Evolutionary conservation across 1,140 invertebrate genomes (phyloP).

Genomic region (Caerostris darwini): DNA sequence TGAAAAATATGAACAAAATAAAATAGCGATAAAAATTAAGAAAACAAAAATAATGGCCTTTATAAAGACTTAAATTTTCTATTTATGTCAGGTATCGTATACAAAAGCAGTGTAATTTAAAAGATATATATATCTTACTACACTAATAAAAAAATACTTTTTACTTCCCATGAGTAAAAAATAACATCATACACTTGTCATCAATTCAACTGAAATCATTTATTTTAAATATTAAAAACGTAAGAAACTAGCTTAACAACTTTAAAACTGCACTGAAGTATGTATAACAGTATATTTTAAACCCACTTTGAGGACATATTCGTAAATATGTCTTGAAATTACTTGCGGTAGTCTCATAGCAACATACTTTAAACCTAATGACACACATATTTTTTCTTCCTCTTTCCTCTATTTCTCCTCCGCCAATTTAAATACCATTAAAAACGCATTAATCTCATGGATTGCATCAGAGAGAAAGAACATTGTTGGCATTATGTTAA

Average conservation of each 20-base stretch:
- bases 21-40: no score
- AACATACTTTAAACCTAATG: background rate
- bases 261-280: background rate
- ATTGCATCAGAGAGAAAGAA: background rate
- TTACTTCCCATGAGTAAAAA: no score
- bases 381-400: background rate
- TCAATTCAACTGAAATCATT: background rate
- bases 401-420: no score
- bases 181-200: no score
- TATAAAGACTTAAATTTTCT: no score
- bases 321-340: background rate
- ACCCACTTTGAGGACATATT: background rate
- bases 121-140: no score
- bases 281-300: background rate
- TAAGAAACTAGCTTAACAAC: background rate
- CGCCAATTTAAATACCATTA: conserved; percentile 30
- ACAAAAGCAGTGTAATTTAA: no score
- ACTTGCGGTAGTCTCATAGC: background rate
- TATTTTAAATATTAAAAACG: background rate
- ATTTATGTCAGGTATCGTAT: no score
- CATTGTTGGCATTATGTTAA: background rate
- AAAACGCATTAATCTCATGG: background rate
- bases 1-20: no score
- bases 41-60: no score
- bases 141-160: no score